Percentiles rank a stretch among this genome's conserved stretches.
phyloP scores from a whole-genome alignment of 2,797 vertebrate genomes.

The Falco concolor region DNA sequence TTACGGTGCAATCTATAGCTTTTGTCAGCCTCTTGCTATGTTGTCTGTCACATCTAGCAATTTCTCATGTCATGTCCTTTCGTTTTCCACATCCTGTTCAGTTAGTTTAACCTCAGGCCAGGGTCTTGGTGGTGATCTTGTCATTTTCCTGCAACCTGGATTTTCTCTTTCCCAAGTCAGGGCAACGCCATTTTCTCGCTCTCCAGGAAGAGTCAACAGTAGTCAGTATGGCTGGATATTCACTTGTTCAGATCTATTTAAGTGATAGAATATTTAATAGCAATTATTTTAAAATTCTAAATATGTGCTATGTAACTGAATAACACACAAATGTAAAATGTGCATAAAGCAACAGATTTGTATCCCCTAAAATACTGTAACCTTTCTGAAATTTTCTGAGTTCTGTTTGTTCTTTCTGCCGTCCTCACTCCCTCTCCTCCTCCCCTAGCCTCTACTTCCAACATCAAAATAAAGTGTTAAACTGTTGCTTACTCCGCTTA shows the following conservation, averaged over 20 bases:
- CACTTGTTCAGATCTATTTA: not conserved
- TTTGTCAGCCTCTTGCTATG: not conserved
- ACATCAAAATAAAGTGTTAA: not conserved
- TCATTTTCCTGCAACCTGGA: not conserved
- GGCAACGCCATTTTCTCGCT: not conserved
- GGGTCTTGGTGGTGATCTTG: not conserved
- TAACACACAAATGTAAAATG: not conserved
- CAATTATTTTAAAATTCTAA: not conserved
- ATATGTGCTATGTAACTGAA: not conserved
- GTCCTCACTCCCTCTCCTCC: not conserved
- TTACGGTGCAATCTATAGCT: not conserved
- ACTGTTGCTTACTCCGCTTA: not conserved
- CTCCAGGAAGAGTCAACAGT: not conserved
- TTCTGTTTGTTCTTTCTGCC: not conserved
- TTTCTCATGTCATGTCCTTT: not conserved
- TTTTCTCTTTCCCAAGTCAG: not conserved
- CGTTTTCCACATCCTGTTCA: not conserved
- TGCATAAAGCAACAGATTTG: not conserved
- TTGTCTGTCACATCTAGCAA: not conserved
- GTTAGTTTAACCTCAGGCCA: not conserved
- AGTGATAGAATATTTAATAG: not conserved
- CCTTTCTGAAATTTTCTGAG: not conserved
- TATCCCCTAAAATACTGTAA: not conserved
- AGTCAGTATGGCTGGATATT: not conserved
- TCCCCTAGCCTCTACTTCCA: not conserved